Evolutionary conservation across 1,140 invertebrate species (phyloP).

Genomic region (Nephila pilipes): DNA sequence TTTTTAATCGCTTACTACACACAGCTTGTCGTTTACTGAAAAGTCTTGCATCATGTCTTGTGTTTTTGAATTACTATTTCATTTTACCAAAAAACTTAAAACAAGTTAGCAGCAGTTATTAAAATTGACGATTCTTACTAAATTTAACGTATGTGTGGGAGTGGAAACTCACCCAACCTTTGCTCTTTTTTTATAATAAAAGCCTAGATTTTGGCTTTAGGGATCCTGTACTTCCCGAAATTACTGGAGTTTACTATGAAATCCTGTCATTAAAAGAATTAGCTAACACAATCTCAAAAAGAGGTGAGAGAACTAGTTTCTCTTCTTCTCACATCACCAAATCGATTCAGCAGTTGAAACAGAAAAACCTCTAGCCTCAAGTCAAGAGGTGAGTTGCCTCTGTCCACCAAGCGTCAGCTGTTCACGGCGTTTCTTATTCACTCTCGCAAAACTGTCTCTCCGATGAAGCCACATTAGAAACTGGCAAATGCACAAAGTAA

Average conservation of each 20-base stretch:
- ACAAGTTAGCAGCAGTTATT: no score
- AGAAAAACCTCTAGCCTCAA: not conserved
- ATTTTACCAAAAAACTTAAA: no score
- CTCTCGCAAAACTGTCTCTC: not conserved
- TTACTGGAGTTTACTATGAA: not conserved
- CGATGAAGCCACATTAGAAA: conserved; percentile 39
- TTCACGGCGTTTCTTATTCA: conserved; percentile 2
- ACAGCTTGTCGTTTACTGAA: no score
- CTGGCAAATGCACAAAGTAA: conserved; percentile 58
- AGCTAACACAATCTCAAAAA: not conserved
- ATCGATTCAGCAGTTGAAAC: not conserved
- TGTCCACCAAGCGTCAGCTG: conserved; percentile 14
- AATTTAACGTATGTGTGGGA: no score
- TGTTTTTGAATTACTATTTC: no score
- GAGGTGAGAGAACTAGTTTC: not conserved
- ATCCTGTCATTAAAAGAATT: not conserved
- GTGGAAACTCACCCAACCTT: no score
- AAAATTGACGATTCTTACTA: no score
- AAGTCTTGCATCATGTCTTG: no score
- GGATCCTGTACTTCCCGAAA: no score
- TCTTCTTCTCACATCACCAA: not conserved
- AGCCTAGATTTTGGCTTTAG: no score
- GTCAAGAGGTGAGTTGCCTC: conserved; percentile 39
- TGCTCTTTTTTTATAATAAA: no score
- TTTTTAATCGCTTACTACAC: no score